A percentile compares a stretch with the other conserved stretches of the same genome.
Evolutionary conservation across 1,140 invertebrate genomes (phyloP).

Genomic region (Bombus balteatus): DNA sequence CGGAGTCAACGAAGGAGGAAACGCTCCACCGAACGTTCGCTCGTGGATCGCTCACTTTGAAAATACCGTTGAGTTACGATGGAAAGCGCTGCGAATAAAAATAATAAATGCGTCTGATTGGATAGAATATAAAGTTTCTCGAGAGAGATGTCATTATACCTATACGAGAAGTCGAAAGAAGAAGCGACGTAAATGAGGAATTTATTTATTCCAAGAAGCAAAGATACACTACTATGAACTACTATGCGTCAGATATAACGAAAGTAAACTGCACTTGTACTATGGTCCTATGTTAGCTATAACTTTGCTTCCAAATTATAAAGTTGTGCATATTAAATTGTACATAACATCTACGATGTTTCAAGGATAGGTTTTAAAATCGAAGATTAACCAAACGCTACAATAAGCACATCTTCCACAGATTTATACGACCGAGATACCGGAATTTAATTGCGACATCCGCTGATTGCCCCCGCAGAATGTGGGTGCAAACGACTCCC

Average conservation of each 20-base stretch:
- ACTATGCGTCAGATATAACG: neutral
- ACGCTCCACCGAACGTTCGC: neutral
- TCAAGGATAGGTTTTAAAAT: neutral
- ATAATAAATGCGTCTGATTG: neutral
- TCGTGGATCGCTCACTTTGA: neutral
- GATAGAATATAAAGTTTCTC: neutral
- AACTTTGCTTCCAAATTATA: neutral
- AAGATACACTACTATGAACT: neutral
- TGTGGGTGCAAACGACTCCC: constrained; percentile 5
- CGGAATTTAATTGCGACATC: constrained; percentile 37
- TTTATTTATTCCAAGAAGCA: too few species aligned
- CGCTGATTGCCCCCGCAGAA: neutral
- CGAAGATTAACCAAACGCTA: too few species aligned
- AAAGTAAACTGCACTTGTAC: neutral
- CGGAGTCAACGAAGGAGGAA: neutral
- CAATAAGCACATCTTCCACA: neutral
- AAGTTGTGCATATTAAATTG: too few species aligned
- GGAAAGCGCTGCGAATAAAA: neutral
- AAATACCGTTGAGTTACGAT: neutral
- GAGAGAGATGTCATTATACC: neutral
- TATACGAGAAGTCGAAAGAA: neutral
- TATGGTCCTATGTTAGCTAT: accelerated
- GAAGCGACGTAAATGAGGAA: too few species aligned
- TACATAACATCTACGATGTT: too few species aligned
- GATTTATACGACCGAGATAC: constrained; percentile 22